Conservation (phyloP, 2,113 vertebrate genomes). For the Notarius quadriscutis region DNA sequence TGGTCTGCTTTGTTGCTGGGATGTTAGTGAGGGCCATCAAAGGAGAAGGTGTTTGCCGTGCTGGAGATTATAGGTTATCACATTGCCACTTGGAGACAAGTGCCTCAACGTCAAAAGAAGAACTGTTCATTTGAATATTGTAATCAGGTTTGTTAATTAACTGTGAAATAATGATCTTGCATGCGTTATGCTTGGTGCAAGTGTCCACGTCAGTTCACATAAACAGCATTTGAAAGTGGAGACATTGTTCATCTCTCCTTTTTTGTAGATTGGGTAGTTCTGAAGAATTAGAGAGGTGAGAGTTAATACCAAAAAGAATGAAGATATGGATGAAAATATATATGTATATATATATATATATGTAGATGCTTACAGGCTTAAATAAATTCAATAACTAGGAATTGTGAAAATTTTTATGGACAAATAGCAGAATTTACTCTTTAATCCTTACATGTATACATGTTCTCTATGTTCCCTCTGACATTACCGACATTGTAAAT, state of each 20-base stretch:
- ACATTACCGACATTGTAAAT: not conserved
- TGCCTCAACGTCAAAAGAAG: slow-evolving; percentile 63
- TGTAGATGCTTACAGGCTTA: not conserved
- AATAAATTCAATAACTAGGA: not conserved
- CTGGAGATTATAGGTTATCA: slow-evolving; percentile 83
- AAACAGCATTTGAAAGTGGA: slow-evolving; percentile 55
- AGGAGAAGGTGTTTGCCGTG: slow-evolving; percentile 95
- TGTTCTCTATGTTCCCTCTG: not conserved
- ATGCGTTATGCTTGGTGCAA: slow-evolving; percentile 67
- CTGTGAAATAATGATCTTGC: slow-evolving; percentile 77
- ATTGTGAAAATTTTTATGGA: not conserved
- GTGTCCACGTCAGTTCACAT: slow-evolving; percentile 66
- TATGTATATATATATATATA: not conserved
- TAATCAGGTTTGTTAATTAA: slow-evolving; percentile 82
- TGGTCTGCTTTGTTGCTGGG: slow-evolving; percentile 96
- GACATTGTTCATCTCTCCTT: slow-evolving; percentile 20
- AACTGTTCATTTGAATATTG: slow-evolving; percentile 80
- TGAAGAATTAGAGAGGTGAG: not conserved
- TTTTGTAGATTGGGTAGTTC: not conserved
- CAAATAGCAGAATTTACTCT: not conserved
- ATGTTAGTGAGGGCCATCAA: slow-evolving; percentile 97
- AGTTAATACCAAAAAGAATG: not conserved
- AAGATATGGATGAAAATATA: not conserved
- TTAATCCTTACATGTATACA: not conserved
- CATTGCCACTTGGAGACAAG: slow-evolving; percentile 81